Conservation (phyloP, 2,888 invertebrate species). For the Pardosa pseudoannulata region DNA sequence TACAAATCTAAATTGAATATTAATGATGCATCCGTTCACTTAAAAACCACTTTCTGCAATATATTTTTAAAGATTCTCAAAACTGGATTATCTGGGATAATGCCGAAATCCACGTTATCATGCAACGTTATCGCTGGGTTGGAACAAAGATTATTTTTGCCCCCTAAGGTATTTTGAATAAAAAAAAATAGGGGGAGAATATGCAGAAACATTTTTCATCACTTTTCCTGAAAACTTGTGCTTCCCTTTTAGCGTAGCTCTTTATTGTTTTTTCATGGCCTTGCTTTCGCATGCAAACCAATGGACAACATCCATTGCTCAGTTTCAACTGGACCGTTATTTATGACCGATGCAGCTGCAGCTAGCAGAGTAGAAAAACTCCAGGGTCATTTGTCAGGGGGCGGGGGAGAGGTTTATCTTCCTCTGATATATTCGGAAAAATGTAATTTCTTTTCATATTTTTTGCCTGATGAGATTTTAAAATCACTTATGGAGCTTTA, state of each 20-base stretch:
- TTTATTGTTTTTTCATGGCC: neutral
- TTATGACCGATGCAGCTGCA: constrained; percentile 3
- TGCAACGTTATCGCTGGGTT: too few species aligned
- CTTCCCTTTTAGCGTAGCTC: neutral
- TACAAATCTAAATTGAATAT: too few species aligned
- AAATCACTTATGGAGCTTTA: too few species aligned
- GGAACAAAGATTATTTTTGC: too few species aligned
- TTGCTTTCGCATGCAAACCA: neutral
- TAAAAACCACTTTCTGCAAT: too few species aligned
- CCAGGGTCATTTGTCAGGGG: neutral
- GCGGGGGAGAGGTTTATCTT: neutral
- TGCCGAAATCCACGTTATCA: too few species aligned
- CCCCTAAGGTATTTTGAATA: neutral
- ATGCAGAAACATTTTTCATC: constrained; percentile 5
- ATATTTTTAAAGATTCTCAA: too few species aligned
- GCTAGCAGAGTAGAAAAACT: constrained; percentile 3
- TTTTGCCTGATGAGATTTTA: too few species aligned
- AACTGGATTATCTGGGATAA: too few species aligned
- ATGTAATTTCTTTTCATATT: too few species aligned
- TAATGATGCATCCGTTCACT: too few species aligned
- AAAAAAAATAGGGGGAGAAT: neutral
- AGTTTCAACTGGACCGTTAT: constrained; percentile 17
- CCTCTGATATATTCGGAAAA: neutral
- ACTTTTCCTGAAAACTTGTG: neutral
- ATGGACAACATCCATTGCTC: neutral